Conservation (phyloP, 2,113 vertebrate genomes). For the Gasterosteus aculeatus region DNA sequence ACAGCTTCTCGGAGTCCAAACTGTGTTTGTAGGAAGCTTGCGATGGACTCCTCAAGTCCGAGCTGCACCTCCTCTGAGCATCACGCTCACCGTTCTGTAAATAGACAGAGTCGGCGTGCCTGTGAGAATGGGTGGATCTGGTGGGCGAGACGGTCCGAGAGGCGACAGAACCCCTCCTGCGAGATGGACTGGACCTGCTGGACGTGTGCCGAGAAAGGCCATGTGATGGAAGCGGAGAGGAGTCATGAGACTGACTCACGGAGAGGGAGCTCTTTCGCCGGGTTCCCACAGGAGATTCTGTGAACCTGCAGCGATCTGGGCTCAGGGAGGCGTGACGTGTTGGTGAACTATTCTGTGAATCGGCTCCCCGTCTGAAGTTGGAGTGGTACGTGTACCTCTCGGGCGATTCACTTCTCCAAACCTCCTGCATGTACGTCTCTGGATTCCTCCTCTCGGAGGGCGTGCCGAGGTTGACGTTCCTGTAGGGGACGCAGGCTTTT, state of each 20-base stretch:
- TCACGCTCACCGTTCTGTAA: constrained; percentile 51
- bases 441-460: constrained; percentile 78
- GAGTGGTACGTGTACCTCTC: constrained; percentile 82
- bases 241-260: constrained; percentile 60
- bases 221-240: constrained; percentile 65
- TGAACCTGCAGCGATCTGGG: constrained; percentile 69
- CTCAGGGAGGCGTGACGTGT: constrained; percentile 77
- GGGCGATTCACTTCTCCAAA: constrained; percentile 80
- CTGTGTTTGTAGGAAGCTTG: constrained; percentile 75
- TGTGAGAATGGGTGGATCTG: constrained; percentile 53
- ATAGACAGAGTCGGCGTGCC: constrained; percentile 44
- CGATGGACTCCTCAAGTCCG: constrained; percentile 73
- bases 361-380: constrained; percentile 77
- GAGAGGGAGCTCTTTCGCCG: constrained; percentile 64
- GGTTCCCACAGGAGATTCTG: constrained; percentile 34
- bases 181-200: constrained; percentile 77
- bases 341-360: constrained; percentile 73
- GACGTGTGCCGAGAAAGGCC: constrained; percentile 72
- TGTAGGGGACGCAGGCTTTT: constrained; percentile 81
- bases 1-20: constrained; percentile 80
- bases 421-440: constrained; percentile 66
- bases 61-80: constrained; percentile 38
- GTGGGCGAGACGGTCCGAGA: constrained; percentile 61
- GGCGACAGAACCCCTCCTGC: constrained; percentile 64
- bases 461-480: constrained; percentile 80